Conservation (phyloP, 2,797 vertebrate genomes). For the Carcharodon carcharias region DNA sequence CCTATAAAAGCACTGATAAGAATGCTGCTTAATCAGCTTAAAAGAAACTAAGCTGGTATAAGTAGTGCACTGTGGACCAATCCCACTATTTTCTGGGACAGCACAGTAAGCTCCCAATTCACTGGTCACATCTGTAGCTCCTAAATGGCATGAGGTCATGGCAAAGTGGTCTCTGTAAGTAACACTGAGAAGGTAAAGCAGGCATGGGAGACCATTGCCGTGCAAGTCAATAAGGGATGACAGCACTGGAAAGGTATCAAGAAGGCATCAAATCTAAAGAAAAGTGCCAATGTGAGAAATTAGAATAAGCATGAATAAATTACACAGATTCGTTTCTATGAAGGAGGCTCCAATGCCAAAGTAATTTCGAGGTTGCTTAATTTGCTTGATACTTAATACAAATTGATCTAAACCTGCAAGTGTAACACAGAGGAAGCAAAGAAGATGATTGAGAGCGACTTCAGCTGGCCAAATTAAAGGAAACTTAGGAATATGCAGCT, state of each 20-base stretch:
- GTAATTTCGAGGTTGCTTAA: background rate
- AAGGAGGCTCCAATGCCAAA: background rate
- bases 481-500: background rate
- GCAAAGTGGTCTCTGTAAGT: background rate
- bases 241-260: background rate
- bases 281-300: background rate
- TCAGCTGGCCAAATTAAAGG: background rate
- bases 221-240: background rate
- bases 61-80: background rate
- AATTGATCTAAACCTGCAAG: background rate
- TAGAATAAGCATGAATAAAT: background rate
- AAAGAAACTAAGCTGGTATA: background rate
- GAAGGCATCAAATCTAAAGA: background rate
- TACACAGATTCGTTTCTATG: background rate
- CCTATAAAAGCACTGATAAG: background rate
- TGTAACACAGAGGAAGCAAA: background rate
- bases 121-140: background rate
- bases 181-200: background rate
- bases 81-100: background rate
- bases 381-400: background rate
- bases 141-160: background rate
- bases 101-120: background rate
- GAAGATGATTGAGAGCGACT: background rate
- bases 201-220: background rate
- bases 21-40: constrained; percentile 10